Conservation (phyloP, 2,797 vertebrate species). For the Rhabdophis nuchalis region DNA sequence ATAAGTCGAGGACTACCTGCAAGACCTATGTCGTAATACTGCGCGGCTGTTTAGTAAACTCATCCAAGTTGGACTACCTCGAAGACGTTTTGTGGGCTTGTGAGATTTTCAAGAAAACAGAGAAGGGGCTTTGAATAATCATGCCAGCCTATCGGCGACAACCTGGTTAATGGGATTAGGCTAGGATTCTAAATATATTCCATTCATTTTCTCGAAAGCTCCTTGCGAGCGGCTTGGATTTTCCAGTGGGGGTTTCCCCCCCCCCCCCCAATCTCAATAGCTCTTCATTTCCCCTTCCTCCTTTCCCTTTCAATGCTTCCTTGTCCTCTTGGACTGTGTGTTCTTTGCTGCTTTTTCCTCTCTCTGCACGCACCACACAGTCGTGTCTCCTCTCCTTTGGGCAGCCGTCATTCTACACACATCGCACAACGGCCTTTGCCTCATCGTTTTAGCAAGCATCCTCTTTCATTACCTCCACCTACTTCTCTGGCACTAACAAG, state of each 20-base stretch:
- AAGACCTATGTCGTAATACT: fast-evolving
- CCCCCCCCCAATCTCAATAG: neutral
- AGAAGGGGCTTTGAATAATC: constrained; percentile 3
- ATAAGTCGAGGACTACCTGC: neutral
- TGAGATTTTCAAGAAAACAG: neutral
- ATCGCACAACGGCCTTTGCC: neutral
- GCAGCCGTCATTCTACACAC: neutral
- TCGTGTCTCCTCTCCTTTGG: neutral
- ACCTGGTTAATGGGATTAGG: fast-evolving
- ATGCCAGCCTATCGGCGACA: neutral
- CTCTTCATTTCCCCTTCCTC: neutral
- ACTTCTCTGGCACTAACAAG: neutral
- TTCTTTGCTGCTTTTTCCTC: neutral
- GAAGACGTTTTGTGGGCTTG: neutral
- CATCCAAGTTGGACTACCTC: neutral
- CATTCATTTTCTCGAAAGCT: neutral
- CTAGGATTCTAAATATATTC: neutral
- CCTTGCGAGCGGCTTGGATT: neutral
- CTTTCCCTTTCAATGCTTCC: neutral
- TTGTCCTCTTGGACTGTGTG: neutral
- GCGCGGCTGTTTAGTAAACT: neutral
- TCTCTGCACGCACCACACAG: neutral
- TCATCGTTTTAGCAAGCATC: neutral
- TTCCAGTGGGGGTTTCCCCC: fast-evolving
- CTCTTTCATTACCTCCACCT: neutral